Base-by-base conservation (phyloP, 2,888 invertebrate genomes). In the Agriotes lineatus region DNA sequence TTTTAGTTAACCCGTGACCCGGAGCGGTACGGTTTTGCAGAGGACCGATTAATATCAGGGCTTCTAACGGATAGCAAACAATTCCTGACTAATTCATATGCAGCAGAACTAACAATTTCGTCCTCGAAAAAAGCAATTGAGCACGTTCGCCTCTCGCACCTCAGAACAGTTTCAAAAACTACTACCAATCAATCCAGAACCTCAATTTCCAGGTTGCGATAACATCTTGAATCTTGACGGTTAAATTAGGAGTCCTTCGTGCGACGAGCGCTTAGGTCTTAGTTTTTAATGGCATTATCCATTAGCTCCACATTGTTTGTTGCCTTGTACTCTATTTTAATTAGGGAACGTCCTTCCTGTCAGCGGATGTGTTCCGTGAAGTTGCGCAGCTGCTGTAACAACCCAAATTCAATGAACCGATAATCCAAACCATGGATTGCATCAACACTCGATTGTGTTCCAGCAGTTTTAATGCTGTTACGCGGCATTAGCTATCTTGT, bases 321-420 rank as follows among this genome's bases (percentile, higher is more conserved):
- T 52, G 30, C 50, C 60, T 67, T 61, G 60, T 37, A 30, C 54
- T 42, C 39, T 25, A 52, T 59, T 67, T 39, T 67, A 44, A 52
- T 61, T 59, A 67, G 54, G 45, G 61, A 61, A 67, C 54, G 67
- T 67, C 67, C 67, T 67, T 67, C 67, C 67, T 60, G 61, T 48
- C 30, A 48, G 52, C 67, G 67, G 59, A 60, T 64, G 45, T 56
- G 63, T 64, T 64, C 63, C 63, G 33, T 56, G 54, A 44, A 56
- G 56, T 45, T 63, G 54, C 25, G 18, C 52, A 64, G 64, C 57
- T 57, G 48, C 56, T 64, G 44, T 39, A 62, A 57, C 59, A 66
- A 60, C 59, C 52, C 33, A 60, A 60, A 52, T 66, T 66, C 45
- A 60, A 66, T 66, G 66, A 60, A 66, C 66, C 66, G 59, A 59